Evolutionary conservation across 2,797 vertebrate species (phyloP), one percentile per base, ranked within the genome.

Genomic region (Cuniculus paca): DNA sequence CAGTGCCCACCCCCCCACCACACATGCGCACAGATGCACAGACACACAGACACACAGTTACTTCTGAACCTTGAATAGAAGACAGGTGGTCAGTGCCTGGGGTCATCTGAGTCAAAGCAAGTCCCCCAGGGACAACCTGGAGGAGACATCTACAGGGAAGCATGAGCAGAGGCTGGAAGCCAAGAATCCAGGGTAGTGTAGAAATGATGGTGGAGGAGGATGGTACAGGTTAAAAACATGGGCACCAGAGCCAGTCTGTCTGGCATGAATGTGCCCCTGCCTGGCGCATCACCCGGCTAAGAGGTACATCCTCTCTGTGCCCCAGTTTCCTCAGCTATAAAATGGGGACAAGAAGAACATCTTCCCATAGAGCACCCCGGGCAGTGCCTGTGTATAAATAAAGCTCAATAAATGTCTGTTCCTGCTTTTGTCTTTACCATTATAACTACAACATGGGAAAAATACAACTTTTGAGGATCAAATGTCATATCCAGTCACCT

Each of bases 201-300:
- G 2, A 17, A 52, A 65, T 2, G 14, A 14, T 2, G 1, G 17
- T 20, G 1, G 74, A 36, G n/a, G 36, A 28, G 2, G 28, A 39
- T 0, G 36, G 19, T 31, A 31, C 1, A 6, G 20, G 16, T n/a
- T 16, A 42, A 58, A 58, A 52, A 65, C 10, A 19, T 13, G 48
- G 42, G 39, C 22, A 14, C 34, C 45, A 9, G 54, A 28, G 39
- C 22, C 52, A 6, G 42, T 39, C 48, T 12, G 8, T 54, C 1
- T 4, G 22, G 39, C 20, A n/a, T 11, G 78, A 36, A 24, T 63
- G n/a, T 68, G 72, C 82, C 54, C 83, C 61, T 42, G 70, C 39
- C 22, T 20, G 36, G 20, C 39, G 4, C 2, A 10, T 60, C 45
- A 74, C 34, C 22, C 36, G 65, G 36, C 36, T 54, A 24, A 45